A percentile compares a stretch with the other conserved stretches of the same genome.
phyloP scores from a whole-genome alignment of 2,888 invertebrate genomes.

The Lasiommata megera region DNA sequence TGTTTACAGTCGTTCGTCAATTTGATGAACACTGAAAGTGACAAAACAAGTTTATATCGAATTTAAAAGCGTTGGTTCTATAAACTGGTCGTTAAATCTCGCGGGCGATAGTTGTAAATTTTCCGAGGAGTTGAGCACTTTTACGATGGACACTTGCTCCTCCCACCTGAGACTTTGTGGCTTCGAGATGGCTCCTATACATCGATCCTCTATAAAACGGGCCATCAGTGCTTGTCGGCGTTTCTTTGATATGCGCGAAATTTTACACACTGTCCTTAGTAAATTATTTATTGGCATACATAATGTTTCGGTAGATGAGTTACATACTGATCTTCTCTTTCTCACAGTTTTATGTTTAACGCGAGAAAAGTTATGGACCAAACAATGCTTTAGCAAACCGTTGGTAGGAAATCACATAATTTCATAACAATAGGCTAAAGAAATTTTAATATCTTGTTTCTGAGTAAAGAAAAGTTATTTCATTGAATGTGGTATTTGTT shows the following conservation, averaged over 20 bases:
- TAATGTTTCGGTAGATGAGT: constrained; percentile 17
- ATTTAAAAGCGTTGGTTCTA: constrained; percentile 73
- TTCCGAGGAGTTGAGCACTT: constrained; percentile 62
- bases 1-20: constrained; percentile 47
- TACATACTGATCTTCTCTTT: constrained; percentile 14
- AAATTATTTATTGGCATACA: constrained; percentile 29
- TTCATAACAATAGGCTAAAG: not conserved
- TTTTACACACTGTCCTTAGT: constrained; percentile 31
- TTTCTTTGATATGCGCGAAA: constrained; percentile 37
- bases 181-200: constrained; percentile 51
- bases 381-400: not conserved
- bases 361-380: not conserved
- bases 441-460: not conserved
- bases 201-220: constrained; percentile 64
- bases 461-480: no score
- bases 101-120: constrained; percentile 75
- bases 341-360: not conserved
- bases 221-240: constrained; percentile 39
- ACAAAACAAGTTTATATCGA: constrained; percentile 69
- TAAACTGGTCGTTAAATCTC: constrained; percentile 79
- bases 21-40: constrained; percentile 55
- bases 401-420: not conserved
- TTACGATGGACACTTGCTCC: constrained; percentile 70
- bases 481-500: no score
- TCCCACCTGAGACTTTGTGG: constrained; percentile 72